Base-by-base conservation (phyloP, 1,140 invertebrate genomes). In the Diuraphis noxia region DNA sequence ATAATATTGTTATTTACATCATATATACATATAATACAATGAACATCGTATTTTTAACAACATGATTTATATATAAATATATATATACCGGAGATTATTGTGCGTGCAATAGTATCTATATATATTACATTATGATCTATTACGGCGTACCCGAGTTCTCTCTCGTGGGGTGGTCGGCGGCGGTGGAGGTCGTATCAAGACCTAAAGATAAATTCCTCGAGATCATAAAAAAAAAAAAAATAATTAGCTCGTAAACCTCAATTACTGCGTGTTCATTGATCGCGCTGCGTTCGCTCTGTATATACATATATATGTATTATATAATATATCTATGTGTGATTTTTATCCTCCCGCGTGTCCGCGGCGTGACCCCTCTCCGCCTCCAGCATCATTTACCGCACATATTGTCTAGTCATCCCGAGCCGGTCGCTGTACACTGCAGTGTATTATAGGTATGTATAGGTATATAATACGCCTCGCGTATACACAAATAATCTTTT, bases 401-500 rank as follows among this genome's bases (percentile, higher is more conserved):
- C 89, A 81, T 82, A 91, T 82, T 91, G 89, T 91, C 77, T 91
- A 91, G 89, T 91, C 89, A 91, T 91, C 43, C 43, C 36, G 40
- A 79, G 38, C 40, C 25, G 86, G 25, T 2, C 49, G 40, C 52
- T 41, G 6, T 36, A n/a, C 36, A 84, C 40, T n/a, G 19, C 46
- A 49, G 4, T 49, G 23, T 49, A 21, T 46, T 84, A 43, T n/a
- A 30, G 25, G 25, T 85, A n/a, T n/a, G 5, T 38, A 79, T n/a
- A 41, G 3, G 10, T n/a, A 36, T 19, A 36, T 19, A 43, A 30
- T 88, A 30, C 23, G 52, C 17, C 43, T 82, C 43, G 25, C 77
- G 77, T 46, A n/a, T n/a, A 81, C 72, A 91, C 43, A 91, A 91
- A 91, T 91, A 82, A 91, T 91, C 89, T 91, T 91, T 91, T 91